These are phyloP conservation scores for Accipiter cooperii DNA, from an alignment of 2,113 vertebrate genomes.

Conservation along the genomic window DNA sequence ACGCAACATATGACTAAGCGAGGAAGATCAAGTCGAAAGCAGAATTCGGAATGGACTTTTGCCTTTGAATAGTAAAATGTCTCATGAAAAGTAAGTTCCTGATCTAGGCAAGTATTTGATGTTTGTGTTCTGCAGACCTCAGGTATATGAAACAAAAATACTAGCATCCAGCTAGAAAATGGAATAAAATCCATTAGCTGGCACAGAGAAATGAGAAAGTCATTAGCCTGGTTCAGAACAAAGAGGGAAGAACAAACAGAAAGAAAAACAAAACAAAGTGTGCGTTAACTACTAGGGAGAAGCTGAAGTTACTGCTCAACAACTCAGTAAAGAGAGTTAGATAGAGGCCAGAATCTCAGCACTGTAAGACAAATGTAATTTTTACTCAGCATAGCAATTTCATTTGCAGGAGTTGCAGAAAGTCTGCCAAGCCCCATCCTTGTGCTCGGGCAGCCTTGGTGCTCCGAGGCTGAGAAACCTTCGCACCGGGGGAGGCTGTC, in stretches of 20 bases:
- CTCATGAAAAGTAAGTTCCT: neutral
- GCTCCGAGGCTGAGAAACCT: neutral
- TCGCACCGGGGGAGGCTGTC: accelerated
- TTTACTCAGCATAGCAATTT: neutral
- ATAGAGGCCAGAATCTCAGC: neutral
- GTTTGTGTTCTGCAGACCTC: neutral
- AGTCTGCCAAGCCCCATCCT: neutral
- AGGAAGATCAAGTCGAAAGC: neutral
- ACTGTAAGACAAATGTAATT: neutral
- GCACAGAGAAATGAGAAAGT: neutral
- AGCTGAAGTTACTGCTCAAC: neutral
- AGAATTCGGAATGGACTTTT: neutral
- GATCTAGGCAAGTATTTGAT: neutral
- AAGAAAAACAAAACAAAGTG: neutral
- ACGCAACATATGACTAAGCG: neutral
- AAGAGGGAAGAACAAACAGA: neutral
- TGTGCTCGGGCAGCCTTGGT: neutral
- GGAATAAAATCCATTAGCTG: neutral
- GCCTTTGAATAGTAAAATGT: neutral
- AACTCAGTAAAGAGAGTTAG: neutral
- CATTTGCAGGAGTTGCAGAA: neutral
- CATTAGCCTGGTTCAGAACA: neutral
- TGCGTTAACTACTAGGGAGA: neutral
- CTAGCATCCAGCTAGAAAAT: neutral
- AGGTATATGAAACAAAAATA: neutral